A percentile compares a stretch with the other conserved stretches of the same genome.
These are phyloP conservation scores for Octomys mimax DNA, from an alignment of 2,797 vertebrate species.

Conservation along the genomic window DNA sequence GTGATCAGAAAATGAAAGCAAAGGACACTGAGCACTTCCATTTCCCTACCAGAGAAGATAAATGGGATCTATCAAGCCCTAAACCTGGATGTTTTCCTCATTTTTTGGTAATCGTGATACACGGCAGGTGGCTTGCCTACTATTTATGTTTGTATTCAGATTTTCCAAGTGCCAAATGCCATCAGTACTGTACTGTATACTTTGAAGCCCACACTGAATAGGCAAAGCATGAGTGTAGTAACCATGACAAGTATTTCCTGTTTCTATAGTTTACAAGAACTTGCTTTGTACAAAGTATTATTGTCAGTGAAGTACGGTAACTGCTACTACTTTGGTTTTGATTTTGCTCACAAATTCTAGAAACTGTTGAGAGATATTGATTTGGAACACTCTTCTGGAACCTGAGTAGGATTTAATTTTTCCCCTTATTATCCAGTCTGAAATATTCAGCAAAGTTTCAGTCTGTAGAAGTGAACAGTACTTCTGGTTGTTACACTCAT, in stretches of 20 bases:
- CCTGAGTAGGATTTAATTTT: conserved; percentile 32
- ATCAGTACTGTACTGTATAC: not conserved
- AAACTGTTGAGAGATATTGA: conserved; percentile 53
- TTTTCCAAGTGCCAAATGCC: conserved; percentile 48
- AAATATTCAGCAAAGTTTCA: conserved; percentile 55
- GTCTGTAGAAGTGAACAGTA: not conserved
- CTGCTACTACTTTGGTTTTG: conserved; percentile 68
- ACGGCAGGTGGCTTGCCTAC: not conserved
- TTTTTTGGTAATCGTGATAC: not conserved
- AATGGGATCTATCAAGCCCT: not conserved
- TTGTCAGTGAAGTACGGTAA: conserved; percentile 64
- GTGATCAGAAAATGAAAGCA: not conserved
- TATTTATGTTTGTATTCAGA: conserved; percentile 67
- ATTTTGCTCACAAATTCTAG: conserved; percentile 77
- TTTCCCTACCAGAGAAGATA: not conserved
- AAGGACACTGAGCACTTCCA: not conserved
- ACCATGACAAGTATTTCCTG: conserved; percentile 75
- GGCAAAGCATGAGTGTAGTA: not conserved
- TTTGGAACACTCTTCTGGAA: conserved; percentile 64
- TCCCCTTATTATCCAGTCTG: conserved; percentile 35
- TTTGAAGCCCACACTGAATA: conserved; percentile 69
- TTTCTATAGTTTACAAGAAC: conserved; percentile 79
- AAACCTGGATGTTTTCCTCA: not conserved
- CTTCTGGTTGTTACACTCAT: not conserved
- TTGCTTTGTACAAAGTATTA: conserved; percentile 41